These are phyloP conservation scores for Manduca sexta DNA, from an alignment of 1,140 invertebrate genomes.

Conservation along the genomic window DNA sequence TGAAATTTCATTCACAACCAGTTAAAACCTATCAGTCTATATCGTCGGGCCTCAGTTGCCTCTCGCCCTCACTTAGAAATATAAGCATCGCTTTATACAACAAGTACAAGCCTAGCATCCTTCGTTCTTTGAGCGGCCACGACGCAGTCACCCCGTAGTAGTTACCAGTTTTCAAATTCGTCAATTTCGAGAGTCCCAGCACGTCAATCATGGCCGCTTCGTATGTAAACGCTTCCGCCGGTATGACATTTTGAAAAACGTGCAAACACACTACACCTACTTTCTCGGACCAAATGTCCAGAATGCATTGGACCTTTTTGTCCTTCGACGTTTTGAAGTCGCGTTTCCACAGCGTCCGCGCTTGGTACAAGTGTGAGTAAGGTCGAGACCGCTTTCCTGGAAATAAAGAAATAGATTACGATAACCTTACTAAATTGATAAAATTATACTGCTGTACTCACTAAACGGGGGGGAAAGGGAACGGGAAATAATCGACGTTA, in stretches of 20 bases:
- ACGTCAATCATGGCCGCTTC: slow-evolving; percentile 96
- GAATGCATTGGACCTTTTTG: slow-evolving; percentile 85
- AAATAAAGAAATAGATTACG: slow-evolving; percentile 28
- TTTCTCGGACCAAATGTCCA: slow-evolving; percentile 89
- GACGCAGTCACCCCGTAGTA: slow-evolving; percentile 86
- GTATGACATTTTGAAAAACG: slow-evolving; percentile 92
- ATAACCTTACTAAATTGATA: too few species aligned
- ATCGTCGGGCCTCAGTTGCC: slow-evolving; percentile 82
- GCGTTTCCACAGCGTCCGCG: slow-evolving; percentile 76
- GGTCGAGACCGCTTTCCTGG: slow-evolving; percentile 86
- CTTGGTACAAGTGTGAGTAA: slow-evolving; percentile 92
- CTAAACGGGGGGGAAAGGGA: too few species aligned
- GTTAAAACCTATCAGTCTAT: slow-evolving; percentile 55
- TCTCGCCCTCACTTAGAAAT: slow-evolving; percentile 89
- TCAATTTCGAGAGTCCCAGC: slow-evolving; percentile 83
- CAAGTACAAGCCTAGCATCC: slow-evolving; percentile 86
- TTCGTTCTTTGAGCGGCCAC: slow-evolving; percentile 82
- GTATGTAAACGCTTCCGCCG: slow-evolving; percentile 93
- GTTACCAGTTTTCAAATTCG: slow-evolving; percentile 87
- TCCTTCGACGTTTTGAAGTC: slow-evolving; percentile 57
- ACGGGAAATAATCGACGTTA: too few species aligned
- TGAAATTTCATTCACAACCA: slow-evolving; percentile 3
- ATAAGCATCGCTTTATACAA: slow-evolving; percentile 89
- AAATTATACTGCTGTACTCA: too few species aligned
- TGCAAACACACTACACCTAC: slow-evolving; percentile 92